Evolutionary conservation across 2,113 vertebrate genomes (phyloP).

Genomic region (Oryzias javanicus): DNA sequence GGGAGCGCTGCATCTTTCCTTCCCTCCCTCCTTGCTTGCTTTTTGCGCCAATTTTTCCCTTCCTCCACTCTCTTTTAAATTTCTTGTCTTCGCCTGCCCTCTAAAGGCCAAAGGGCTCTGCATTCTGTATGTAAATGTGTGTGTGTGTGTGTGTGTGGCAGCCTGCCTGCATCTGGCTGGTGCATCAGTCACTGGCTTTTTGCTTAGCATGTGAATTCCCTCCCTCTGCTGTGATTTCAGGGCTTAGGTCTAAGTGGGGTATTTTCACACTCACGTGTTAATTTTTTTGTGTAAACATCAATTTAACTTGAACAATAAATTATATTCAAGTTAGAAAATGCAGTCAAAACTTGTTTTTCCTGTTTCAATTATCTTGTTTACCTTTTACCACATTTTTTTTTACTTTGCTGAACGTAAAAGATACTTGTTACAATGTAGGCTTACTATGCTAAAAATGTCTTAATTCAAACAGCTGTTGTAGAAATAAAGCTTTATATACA

Average conservation of each 20-base stretch:
- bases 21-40: conserved; percentile 44
- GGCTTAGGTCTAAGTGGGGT: conserved; percentile 39
- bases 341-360: too few species aligned
- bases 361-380: too few species aligned
- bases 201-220: conserved; percentile 54
- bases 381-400: too few species aligned
- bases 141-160: conserved; percentile 7
- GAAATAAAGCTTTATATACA: too few species aligned
- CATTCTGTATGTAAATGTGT: conserved; percentile 57
- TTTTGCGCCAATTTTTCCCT: conserved; percentile 59
- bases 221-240: conserved; percentile 41
- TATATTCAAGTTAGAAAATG: too few species aligned
- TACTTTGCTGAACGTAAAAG: too few species aligned
- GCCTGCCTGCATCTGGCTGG: conserved; percentile 52
- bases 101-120: conserved; percentile 88
- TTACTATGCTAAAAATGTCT: too few species aligned
- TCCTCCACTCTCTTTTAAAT: conserved; percentile 76
- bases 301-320: too few species aligned
- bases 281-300: too few species aligned
- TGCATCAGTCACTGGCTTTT: conserved; percentile 55
- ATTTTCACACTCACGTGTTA: conserved; percentile 36
- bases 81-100: conserved; percentile 97
- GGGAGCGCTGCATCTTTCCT: conserved; percentile 58
- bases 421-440: too few species aligned
- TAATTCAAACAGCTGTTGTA: too few species aligned